Evolutionary conservation across 2,113 vertebrate genomes (phyloP).

Genomic region (Alligator mississippiensis): DNA sequence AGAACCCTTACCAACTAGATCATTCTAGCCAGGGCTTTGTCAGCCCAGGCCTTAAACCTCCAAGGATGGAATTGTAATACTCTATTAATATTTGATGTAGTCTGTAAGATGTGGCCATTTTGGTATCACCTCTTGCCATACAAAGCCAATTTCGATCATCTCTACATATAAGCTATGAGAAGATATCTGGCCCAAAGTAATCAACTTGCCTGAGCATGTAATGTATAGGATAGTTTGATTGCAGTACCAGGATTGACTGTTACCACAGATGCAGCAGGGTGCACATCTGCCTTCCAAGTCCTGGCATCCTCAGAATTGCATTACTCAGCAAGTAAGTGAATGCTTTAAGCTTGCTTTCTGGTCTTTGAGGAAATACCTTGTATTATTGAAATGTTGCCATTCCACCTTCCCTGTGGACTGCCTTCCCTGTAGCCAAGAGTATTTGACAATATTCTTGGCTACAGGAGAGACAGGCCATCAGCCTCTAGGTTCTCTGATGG

Average conservation of each 20-base stretch:
- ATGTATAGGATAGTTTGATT: neutral
- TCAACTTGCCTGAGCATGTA: neutral
- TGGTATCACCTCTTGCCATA: accelerated
- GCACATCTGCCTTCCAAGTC: neutral
- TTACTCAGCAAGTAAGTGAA: neutral
- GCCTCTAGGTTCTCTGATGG: accelerated
- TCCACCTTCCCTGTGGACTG: neutral
- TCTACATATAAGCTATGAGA: neutral
- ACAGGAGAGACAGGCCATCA: neutral
- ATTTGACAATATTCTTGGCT: neutral
- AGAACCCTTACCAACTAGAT: neutral
- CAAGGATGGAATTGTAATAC: neutral
- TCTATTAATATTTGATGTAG: neutral
- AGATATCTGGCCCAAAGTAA: neutral
- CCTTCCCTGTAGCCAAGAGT: too few relatives aligned
- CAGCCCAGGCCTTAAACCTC: too few relatives aligned
- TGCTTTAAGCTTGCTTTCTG: neutral
- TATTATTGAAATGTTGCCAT: neutral
- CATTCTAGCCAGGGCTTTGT: too few relatives aligned
- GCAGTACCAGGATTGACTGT: neutral
- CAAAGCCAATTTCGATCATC: accelerated
- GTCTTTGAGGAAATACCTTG: neutral
- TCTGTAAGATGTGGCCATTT: neutral
- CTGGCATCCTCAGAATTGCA: neutral
- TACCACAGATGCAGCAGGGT: accelerated